These are phyloP conservation scores for Characodon lateralis DNA, from an alignment of 2,797 vertebrate species.

Conservation along the genomic window DNA sequence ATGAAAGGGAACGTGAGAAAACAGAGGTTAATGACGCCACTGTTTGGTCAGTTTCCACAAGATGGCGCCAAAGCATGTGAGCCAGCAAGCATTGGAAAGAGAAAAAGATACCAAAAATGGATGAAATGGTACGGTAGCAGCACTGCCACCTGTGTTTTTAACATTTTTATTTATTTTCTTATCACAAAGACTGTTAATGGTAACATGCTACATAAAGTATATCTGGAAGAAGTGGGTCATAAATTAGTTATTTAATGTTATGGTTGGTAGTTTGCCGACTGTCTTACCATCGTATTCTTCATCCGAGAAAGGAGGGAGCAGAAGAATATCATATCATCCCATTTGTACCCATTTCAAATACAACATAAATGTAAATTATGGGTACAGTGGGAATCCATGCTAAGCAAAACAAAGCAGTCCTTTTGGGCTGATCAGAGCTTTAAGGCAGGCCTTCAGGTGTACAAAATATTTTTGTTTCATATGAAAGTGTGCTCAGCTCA, in stretches of 20 bases:
- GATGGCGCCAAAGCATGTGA: conserved; percentile 56
- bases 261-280: conserved; percentile 53
- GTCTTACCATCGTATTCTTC: conserved; percentile 93
- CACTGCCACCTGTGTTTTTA: conserved; percentile 12
- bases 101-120: conserved; percentile 49
- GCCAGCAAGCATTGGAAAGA: conserved; percentile 57
- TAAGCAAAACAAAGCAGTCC: conserved; percentile 63
- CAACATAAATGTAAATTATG: conserved; percentile 47
- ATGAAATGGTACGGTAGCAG: conserved; percentile 38
- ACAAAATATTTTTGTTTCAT: not conserved
- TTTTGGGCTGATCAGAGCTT: conserved; percentile 44
- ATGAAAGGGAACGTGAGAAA: conserved; percentile 25
- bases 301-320: conserved; percentile 79
- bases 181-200: conserved; percentile 48
- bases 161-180: not conserved
- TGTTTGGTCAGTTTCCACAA: conserved; percentile 48
- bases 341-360: conserved; percentile 68
- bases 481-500: conserved; percentile 24
- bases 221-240: conserved; percentile 37
- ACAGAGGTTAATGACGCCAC: conserved; percentile 28
- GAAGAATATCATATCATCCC: conserved; percentile 75
- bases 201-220: conserved; percentile 61
- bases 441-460: not conserved
- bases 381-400: conserved; percentile 78
- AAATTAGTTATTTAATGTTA: conserved; percentile 65